These are phyloP conservation scores for Erpetoichthys calabaricus DNA, from an alignment of 2,797 vertebrate species.

Conservation along the genomic window DNA sequence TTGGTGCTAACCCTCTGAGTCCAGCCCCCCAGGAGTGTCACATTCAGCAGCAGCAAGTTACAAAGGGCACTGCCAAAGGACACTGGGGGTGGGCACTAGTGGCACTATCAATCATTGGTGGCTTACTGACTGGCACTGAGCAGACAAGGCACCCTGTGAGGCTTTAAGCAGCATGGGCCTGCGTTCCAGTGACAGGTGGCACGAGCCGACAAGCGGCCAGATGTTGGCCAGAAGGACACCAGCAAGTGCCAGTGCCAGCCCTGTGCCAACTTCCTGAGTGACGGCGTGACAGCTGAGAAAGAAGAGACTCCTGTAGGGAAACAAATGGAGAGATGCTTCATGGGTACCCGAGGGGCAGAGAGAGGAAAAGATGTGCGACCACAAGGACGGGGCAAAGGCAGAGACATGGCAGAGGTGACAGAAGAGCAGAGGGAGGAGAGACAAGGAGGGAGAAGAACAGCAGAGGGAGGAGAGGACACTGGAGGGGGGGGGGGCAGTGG, in stretches of 20 bases:
- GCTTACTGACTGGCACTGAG: too few species aligned
- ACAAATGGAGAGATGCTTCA: background rate
- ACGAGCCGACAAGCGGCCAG: constrained; percentile 13
- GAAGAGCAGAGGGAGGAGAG: too few species aligned
- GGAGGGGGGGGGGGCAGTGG: too few species aligned
- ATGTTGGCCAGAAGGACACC: constrained; percentile 34
- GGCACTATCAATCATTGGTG: too few species aligned
- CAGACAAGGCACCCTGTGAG: too few species aligned
- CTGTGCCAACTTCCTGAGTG: background rate
- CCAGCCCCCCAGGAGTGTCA: too few species aligned
- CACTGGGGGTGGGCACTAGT: constrained; percentile 25
- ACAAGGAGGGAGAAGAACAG: too few species aligned
- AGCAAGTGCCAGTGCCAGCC: constrained; percentile 23
- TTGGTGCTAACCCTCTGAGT: too few species aligned
- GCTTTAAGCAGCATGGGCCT: constrained; percentile 1
- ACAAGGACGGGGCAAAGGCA: too few species aligned
- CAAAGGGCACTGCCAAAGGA: constrained; percentile 26
- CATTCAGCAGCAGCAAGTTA: constrained; percentile 15
- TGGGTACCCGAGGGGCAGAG: background rate
- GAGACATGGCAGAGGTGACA: too few species aligned
- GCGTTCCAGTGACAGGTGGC: constrained; percentile 18
- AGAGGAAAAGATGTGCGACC: background rate
- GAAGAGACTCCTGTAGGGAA: constrained; percentile 15
- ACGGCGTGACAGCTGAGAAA: background rate
- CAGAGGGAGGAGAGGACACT: too few species aligned